Percentiles rank a stretch among this genome's conserved stretches.
These are phyloP conservation scores for Eriosoma lanigerum DNA, from an alignment of 1,140 invertebrate genomes.

Conservation along the genomic window DNA sequence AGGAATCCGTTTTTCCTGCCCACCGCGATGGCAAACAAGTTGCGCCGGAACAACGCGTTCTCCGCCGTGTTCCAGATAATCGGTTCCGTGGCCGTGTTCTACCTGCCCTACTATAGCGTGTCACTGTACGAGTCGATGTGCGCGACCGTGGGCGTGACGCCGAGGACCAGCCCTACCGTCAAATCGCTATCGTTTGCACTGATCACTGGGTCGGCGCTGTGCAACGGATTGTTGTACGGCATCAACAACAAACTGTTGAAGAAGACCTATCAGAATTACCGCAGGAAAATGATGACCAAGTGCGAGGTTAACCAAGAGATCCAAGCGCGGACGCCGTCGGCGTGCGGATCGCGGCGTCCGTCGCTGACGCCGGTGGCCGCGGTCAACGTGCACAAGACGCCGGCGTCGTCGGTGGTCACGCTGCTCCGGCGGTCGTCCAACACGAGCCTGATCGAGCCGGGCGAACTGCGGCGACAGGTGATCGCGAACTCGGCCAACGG, in stretches of 20 bases:
- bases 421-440: conserved; percentile 55
- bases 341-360: conserved; percentile 71
- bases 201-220: conserved; percentile 68
- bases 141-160: conserved; percentile 54
- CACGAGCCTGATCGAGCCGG: conserved; percentile 28
- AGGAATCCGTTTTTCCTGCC: conserved; percentile 69
- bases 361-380: conserved; percentile 65
- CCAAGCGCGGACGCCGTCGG: conserved; percentile 74
- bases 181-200: conserved; percentile 64
- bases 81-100: conserved; percentile 71
- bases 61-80: conserved; percentile 67
- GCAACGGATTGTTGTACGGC: conserved; percentile 77
- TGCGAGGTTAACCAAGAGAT: conserved; percentile 74
- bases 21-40: conserved; percentile 59
- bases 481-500: conserved; percentile 58
- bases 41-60: conserved; percentile 67
- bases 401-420: conserved; percentile 60
- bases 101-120: conserved; percentile 72
- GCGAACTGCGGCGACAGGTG: conserved; percentile 57
- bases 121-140: conserved; percentile 64
- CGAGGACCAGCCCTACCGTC: conserved; percentile 55
- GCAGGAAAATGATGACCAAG: conserved; percentile 77
- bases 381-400: conserved; percentile 68
- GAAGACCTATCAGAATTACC: conserved; percentile 75
- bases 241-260: conserved; percentile 70